phyloP scores from a whole-genome alignment of 2,888 invertebrate species.

The Pristionchus japonicus region DNA sequence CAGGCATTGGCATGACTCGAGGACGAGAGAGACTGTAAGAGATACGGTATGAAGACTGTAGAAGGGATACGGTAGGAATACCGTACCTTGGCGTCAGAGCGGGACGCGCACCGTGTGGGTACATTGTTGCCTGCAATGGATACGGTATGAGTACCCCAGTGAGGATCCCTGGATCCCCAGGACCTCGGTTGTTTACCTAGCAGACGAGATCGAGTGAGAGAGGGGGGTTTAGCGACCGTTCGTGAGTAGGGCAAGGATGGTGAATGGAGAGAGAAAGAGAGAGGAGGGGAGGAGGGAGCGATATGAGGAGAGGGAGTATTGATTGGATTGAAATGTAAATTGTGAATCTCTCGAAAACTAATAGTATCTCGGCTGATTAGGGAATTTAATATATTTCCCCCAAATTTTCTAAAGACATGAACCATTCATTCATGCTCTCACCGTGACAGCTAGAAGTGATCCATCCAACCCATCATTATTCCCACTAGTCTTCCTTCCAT shows the following conservation, averaged over 20 bases:
- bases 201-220: not conserved
- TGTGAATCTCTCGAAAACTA: not conserved
- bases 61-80: not conserved
- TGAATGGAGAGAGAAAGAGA: not conserved
- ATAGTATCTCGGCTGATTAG: too few relatives aligned
- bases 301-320: not conserved
- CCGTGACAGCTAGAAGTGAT: too few relatives aligned
- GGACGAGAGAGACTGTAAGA: not conserved
- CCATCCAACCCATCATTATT: too few relatives aligned
- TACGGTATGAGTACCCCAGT: not conserved
- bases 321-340: not conserved
- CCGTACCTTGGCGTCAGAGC: slow-evolving; percentile 7
- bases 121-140: not conserved
- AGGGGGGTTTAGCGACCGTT: not conserved
- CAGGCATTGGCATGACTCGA: slow-evolving; percentile 3
- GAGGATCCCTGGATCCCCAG: not conserved
- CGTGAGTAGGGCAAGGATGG: not conserved
- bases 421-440: too few relatives aligned
- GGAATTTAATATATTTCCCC: too few relatives aligned
- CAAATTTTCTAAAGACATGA: too few relatives aligned
- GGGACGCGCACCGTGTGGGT: slow-evolving; percentile 2
- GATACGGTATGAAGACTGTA: not conserved
- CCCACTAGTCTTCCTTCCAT: too few relatives aligned
- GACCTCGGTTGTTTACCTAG: not conserved
- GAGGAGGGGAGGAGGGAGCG: not conserved